Percentiles rank a stretch among this genome's conserved stretches.
These are phyloP conservation scores for Drosophila miranda DNA, from an alignment of 1,140 invertebrate species.

Conservation along the genomic window DNA sequence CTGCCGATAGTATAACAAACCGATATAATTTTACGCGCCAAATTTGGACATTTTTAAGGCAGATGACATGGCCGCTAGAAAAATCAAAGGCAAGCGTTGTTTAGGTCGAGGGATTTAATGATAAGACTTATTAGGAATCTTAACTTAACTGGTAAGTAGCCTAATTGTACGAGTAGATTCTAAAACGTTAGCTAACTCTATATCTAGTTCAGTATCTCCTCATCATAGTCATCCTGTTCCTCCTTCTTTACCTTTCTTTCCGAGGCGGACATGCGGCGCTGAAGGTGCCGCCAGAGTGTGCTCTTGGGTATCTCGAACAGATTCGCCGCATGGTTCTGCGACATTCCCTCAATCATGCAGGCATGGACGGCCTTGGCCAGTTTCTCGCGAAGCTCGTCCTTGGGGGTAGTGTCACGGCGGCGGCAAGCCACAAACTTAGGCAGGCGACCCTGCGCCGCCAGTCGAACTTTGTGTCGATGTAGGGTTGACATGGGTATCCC, in stretches of 20 bases:
- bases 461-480: conserved; percentile 84
- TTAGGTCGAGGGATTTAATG: conserved; percentile 1
- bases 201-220: conserved; percentile 52
- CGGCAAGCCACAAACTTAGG: conserved; percentile 83
- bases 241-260: conserved; percentile 63
- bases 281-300: conserved; percentile 85
- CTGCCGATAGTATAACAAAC: not conserved
- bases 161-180: conserved; percentile 14
- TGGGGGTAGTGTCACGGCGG: conserved; percentile 83
- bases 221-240: conserved; percentile 56
- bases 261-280: conserved; percentile 70
- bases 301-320: conserved; percentile 85
- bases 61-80: too few relatives aligned
- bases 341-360: conserved; percentile 84
- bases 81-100: too few relatives aligned
- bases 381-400: conserved; percentile 83
- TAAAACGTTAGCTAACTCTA: not conserved
- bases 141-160: conserved; percentile 10
- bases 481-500: conserved; percentile 86
- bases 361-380: conserved; percentile 84
- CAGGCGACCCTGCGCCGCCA: conserved; percentile 84
- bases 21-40: conserved; percentile 2
- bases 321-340: conserved; percentile 84
- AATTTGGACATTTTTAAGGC: too few relatives aligned
- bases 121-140: not conserved